Base-by-base conservation (phyloP, 1,140 invertebrate species). In the Batillaria attramentaria region DNA sequence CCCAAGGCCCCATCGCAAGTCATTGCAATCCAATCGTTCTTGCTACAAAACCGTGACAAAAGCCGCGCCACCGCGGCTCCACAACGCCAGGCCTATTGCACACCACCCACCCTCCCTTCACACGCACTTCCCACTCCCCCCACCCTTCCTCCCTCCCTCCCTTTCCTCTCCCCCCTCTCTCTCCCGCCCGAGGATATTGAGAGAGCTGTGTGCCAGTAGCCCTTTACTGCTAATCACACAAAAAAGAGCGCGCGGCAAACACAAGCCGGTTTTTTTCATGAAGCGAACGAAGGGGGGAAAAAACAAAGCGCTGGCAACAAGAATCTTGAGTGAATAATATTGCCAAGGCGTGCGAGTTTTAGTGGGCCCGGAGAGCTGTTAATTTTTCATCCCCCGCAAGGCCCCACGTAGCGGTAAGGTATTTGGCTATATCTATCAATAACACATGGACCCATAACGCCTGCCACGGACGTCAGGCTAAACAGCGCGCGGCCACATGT, bases 371-470 rank as follows among this genome's bases (percentile, higher is more conserved):
- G 18, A 13, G 65, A 35, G 5, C 18, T 68, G 20, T 70, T 70
- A n/a, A 16, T 39, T n/a, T 70, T 3, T 3, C 68, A n/a, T 28
- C 68, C 37, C 68, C 37, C 68, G 68, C 68, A 70, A 42, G 68
- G 68, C 68, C 68, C 41, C 68, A 41, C 24, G 37, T 13, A 41
- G 35, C 20, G 33, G 39, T 35, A 42, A 42, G 41, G 68, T 70
- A 42, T n/a, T 70, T 41, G 68, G 39, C 68, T 70, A 70, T 70
- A 35, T 70, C 68, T 70, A 70, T 70, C 68, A 41, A 70, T 42
- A 70, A 42, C 68, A 70, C 68, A 42, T 70, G 68, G 37, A 41
- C 68, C 68, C 18, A 42, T 4, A 70, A 70, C 37, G 37, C 24
- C 31, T 20, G 57, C 57, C 8, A 28, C 20, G 57, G 57, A 20